Base-by-base conservation (phyloP, 2,113 vertebrate species). In the Gnathonemus longibarbis region DNA sequence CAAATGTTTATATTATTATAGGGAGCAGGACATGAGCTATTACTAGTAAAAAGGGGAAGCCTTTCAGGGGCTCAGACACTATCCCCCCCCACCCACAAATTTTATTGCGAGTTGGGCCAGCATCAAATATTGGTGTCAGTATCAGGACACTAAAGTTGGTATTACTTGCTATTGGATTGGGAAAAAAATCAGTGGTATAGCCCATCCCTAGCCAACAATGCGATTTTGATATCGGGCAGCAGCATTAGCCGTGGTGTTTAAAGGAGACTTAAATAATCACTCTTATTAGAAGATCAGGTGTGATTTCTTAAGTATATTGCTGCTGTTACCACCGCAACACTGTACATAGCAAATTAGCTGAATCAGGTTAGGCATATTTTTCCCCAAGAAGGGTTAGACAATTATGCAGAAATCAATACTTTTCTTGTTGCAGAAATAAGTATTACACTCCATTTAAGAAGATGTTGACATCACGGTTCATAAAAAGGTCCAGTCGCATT, bases 391-490 rank as follows among this genome's bases (percentile, higher is more conserved):
- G 96, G 96, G 95, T 96, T 96, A 94, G 94, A 96, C 96, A 97
- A 98, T 98, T 97, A 98, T 98, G 97, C 96, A 96, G 96, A 97
- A 97, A 97, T 97, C 97, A 97, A 97, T 97, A 97, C 92, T 95
- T 90, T 95, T 92, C 93, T 96, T 96, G 96, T 96, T 96, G 96
- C 93, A 94, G 95, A 96, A 96, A 95, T 95, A 95, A 95, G 95
- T 94, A 95, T 97, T 96, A 96, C 95, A 94, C 96, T 96, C 94
- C 95, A 95, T 97, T 95, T 96, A 96, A 96, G 96, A 95, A 96
- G 95, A 95, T 96, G 95, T 96, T 96, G 96, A 96, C 94, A 92
- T 92, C 94, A 94, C 92, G 96, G 94, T 94, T 93, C 94, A 96
- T 97, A 97, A 97, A 94, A 96, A 93, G 93, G 93, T 94, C 94